Evolutionary conservation across 2,113 vertebrate genomes (phyloP), one percentile per base, ranked within the genome.

Genomic region (Aspidoscelis tigris): DNA sequence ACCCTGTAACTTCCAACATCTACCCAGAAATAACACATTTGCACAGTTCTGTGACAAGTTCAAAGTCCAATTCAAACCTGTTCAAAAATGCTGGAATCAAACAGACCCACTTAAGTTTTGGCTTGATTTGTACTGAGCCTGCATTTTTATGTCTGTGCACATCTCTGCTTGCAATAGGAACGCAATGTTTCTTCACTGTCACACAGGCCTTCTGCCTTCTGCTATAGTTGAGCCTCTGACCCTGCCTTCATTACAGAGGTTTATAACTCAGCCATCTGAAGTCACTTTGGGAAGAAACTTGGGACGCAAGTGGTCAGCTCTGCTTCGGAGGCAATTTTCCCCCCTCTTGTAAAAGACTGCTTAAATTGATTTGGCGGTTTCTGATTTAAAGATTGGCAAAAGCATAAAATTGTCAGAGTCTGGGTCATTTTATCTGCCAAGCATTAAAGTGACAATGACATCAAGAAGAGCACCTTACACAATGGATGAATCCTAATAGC

Each of bases 361-460:
- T 91, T 84, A 90, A 92, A 93, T 93, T 61, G 88, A 94, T 92
- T 86, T 87, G 83, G 89, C 85, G 89, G 85, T 84, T 92, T 93
- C 88, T 93, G 90, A 94, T 93, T 93, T 94, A 93, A 91, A 93
- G 93, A 92, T 90, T 89, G 90, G 89, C 76, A 83, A 89, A 88
- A 81, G 76, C 89, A 93, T 92, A 93, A 93, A 93, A 94, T 87
- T 92, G 91, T 88, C 91, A 88, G 87, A 90, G 89, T 88, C 90
- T 84, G 85, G 84, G 90, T 87, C 81, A 77, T 87, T 89, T 92
- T 90, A 93, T 91, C 93, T 93, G 91, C 86, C 89, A 89, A 82
- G 85, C 84, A 80, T 81, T 0, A 0, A 87, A 89, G 90, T 80
- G 81, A 87, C 90, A 89, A 89, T 0, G 68, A 87, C 80, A 85